phyloP scores from a whole-genome alignment of 2,888 invertebrate genomes.

The Ophraella communa region DNA sequence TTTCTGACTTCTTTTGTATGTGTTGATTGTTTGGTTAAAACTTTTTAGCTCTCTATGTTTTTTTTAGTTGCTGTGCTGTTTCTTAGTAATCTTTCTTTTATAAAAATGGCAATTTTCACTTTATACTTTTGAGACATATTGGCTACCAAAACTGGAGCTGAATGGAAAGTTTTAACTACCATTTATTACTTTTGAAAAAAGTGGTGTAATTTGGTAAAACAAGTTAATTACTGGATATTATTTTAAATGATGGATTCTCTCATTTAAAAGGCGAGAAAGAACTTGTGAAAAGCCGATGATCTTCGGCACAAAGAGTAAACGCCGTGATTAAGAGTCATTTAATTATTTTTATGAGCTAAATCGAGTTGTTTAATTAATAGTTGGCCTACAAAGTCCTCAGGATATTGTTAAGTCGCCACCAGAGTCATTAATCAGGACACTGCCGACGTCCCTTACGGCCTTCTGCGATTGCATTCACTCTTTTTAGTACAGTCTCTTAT shows the following conservation, averaged over 20 bases:
- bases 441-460: constrained; percentile 47
- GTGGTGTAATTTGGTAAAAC: background rate
- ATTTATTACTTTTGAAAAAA: background rate
- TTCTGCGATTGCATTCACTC: constrained; percentile 46
- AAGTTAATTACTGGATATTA: constrained; percentile 14
- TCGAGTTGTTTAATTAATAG: constrained; percentile 54
- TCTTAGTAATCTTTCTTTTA: too few species aligned
- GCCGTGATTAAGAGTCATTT: constrained; percentile 51
- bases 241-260: constrained; percentile 22
- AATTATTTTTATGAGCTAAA: constrained; percentile 54
- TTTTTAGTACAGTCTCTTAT: constrained; percentile 30
- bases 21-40: too few species aligned
- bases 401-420: constrained; percentile 54
- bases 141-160: too few species aligned
- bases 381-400: constrained; percentile 48
- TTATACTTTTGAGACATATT: too few species aligned
- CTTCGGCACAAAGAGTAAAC: constrained; percentile 34
- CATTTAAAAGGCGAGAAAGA: constrained; percentile 2
- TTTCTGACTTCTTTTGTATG: too few species aligned
- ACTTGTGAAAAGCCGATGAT: constrained; percentile 30
- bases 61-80: too few species aligned
- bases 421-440: constrained; percentile 52
- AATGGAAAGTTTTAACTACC: background rate
- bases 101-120: too few species aligned
- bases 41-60: too few species aligned